Percentiles rank a stretch among this genome's conserved stretches.
phyloP scores from a whole-genome alignment of 2,797 vertebrate species.

The Hippocampus kuda region DNA sequence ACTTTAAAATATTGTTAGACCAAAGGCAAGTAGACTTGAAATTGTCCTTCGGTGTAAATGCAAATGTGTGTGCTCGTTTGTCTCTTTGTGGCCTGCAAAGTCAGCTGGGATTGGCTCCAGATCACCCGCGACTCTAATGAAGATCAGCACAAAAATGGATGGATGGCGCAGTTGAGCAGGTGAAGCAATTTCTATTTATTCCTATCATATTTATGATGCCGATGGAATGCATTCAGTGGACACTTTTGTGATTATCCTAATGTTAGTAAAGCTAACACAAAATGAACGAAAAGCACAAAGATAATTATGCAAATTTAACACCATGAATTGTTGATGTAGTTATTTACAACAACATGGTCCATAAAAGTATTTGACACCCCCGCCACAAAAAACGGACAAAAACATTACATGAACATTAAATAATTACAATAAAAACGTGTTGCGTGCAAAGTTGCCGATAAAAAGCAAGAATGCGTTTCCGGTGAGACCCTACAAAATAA shows the following conservation, averaged over 20 bases:
- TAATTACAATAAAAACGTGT: not conserved
- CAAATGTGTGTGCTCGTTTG: too few species aligned
- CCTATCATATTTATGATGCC: too few species aligned
- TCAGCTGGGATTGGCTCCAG: too few species aligned
- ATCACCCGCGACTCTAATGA: not conserved
- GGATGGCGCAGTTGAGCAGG: too few species aligned
- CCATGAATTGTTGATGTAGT: not conserved
- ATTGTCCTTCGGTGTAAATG: not conserved
- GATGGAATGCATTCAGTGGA: not conserved
- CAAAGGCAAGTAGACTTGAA: not conserved
- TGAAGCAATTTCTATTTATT: too few species aligned
- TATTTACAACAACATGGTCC: not conserved
- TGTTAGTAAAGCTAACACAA: not conserved
- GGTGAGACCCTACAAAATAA: constrained; percentile 33
- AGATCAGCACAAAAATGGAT: too few species aligned
- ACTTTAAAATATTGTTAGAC: not conserved
- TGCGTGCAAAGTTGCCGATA: accelerated
- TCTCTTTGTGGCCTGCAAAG: too few species aligned
- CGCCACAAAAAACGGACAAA: not conserved
- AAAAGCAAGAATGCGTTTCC: constrained; percentile 12
- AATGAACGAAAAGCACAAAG: not conserved
- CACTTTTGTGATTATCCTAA: not conserved
- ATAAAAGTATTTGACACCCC: too few species aligned
- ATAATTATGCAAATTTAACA: not conserved
- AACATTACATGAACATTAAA: not conserved